Evolutionary conservation across 2,888 invertebrate genomes (phyloP).

Genomic region (Caenorhabditis panamensis): DNA sequence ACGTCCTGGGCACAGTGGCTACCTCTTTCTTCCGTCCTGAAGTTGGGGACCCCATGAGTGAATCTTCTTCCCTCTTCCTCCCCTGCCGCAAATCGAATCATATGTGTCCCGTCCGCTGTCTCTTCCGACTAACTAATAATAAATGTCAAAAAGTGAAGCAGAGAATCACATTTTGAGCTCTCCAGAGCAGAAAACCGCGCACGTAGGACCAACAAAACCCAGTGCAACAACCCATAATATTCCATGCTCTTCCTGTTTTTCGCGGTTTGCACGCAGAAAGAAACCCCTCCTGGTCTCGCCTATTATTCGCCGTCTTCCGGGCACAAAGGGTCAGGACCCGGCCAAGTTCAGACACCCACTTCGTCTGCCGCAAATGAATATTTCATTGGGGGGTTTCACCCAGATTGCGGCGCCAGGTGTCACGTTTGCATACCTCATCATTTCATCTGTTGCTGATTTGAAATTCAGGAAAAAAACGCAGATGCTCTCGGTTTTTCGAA

Average conservation of each 20-base stretch:
- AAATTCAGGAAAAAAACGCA: background rate
- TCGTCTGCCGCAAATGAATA: constrained; percentile 21
- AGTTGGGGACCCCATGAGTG: background rate
- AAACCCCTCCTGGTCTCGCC: background rate
- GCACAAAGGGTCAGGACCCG: constrained; percentile 5
- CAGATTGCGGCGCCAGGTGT: constrained; percentile 6
- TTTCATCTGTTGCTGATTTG: constrained; percentile 20
- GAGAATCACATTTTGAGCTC: background rate
- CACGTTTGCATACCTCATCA: constrained; percentile 47
- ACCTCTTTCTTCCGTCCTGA: background rate
- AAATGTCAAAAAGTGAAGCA: constrained; percentile 32
- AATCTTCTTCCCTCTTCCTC: background rate
- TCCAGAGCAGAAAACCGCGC: background rate
- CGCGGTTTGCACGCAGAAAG: background rate
- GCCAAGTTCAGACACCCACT: constrained; percentile 5
- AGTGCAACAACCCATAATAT: constrained; percentile 19
- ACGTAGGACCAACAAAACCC: background rate
- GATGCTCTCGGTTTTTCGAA: background rate
- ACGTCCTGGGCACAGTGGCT: no score
- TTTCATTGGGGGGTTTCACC: constrained; percentile 25
- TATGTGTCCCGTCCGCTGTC: constrained; percentile 7
- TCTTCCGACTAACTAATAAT: constrained; percentile 40
- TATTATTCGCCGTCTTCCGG: constrained; percentile 24
- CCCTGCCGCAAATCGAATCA: constrained; percentile 39
- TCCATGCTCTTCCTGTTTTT: constrained; percentile 44